Evolutionary conservation across 2,113 vertebrate genomes (phyloP).

Genomic region (Procavia capensis): DNA sequence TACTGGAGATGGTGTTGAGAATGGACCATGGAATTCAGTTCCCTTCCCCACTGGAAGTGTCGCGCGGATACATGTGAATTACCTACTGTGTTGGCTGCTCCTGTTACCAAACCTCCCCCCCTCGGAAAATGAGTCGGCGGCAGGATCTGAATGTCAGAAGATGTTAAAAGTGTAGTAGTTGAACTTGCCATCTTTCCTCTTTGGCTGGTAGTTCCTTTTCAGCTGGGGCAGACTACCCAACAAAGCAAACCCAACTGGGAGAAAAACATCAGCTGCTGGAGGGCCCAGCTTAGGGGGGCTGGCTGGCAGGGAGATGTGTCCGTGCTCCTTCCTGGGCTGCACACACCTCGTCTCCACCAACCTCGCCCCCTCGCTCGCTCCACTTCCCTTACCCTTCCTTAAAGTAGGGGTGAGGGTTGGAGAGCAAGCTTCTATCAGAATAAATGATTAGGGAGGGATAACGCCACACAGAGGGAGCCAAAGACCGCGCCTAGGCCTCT

Average conservation of each 20-base stretch:
- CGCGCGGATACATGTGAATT: not conserved
- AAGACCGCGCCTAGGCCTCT: too few relatives aligned
- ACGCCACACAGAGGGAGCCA: too few relatives aligned
- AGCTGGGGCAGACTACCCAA: not conserved
- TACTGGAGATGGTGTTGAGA: not conserved
- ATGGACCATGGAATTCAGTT: not conserved
- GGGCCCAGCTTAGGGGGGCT: not conserved
- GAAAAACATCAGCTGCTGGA: not conserved
- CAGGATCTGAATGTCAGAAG: constrained; percentile 53
- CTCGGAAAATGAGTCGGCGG: constrained; percentile 42
- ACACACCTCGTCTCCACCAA: not conserved
- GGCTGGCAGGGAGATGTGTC: not conserved
- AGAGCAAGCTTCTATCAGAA: not conserved
- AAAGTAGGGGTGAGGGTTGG: not conserved
- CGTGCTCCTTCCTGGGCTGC: not conserved
- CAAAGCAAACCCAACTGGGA: not conserved
- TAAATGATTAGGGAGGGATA: constrained; percentile 29
- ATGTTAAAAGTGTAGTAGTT: not conserved
- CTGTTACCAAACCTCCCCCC: not conserved
- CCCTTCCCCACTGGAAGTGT: not conserved
- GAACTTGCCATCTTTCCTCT: constrained; percentile 41
- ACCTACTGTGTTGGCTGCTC: constrained; percentile 57
- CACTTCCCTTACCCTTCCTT: not conserved
- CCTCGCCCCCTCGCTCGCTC: not conserved
- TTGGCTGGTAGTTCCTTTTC: constrained; percentile 1